Evolutionary conservation across 2,113 vertebrate species (phyloP), one percentile per base, ranked within the genome.

Genomic region (Cephalopholis sonnerati): DNA sequence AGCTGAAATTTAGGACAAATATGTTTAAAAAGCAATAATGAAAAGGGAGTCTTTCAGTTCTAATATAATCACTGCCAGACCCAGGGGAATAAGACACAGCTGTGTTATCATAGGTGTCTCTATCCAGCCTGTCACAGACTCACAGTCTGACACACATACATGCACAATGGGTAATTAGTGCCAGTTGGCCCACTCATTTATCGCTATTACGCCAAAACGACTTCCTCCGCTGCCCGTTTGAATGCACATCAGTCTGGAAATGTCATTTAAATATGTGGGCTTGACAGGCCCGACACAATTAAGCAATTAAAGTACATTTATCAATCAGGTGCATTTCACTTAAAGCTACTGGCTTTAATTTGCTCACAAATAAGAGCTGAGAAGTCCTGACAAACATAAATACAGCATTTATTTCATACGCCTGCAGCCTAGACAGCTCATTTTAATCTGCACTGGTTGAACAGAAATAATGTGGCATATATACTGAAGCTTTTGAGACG

Each of bases 51-150:
- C 74, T 67, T 92, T 94, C 77, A 83, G 85, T 68, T 87, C 51
- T 63, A 74, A 46, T 63, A 11, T 88, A 90, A 95, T 93, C 74
- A 74, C 73, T 88, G 61, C 92, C 88, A 92, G 90, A 57, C 85
- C 41, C 73, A 59, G 58, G 74, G 85, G 85, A 87, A 85, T 90
- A 65, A 84, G 51, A 78, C 87, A 50, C 91, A 94, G 93, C 92
- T 95, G 93, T 95, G 94, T 94, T 94, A 90, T 92, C 86, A 63
- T 90, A 91, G 86, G 91, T 91, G 92, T 93, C 93, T 89, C 63
- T 84, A 36, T 24, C 78, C 73, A 57, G 79, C 84, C 84, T 81
- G 90, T 93, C 90, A 92, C 77, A 87, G 74, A 70, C 79, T 83
- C 79, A 74, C 55, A 74, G 55, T 78, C 68, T 84, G 74, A 88